Evolutionary conservation across 1,140 invertebrate genomes (phyloP).

Genomic region (Ceratina japonica): DNA sequence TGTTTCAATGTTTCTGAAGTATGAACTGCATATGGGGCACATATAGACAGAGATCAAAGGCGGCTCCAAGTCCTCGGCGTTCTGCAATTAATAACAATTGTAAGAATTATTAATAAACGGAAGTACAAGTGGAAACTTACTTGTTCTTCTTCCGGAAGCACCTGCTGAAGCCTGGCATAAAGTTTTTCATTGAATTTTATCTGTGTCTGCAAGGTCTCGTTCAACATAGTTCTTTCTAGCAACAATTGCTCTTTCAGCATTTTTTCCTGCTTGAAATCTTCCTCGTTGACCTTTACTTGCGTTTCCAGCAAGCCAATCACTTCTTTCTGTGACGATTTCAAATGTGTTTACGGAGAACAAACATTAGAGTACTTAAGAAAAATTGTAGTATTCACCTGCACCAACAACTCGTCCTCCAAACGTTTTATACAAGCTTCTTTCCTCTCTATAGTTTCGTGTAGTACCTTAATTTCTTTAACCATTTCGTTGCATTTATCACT

Average conservation of each 20-base stretch:
- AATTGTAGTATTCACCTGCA: not conserved
- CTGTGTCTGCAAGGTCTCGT: constrained; percentile 17
- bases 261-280: constrained; percentile 46
- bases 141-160: too few relatives aligned
- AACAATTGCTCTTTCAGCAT: constrained; percentile 24
- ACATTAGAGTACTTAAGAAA: not conserved
- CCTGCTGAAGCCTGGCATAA: not conserved
- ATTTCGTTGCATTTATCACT: constrained; percentile 2
- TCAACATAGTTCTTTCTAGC: constrained; percentile 27
- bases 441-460: constrained; percentile 5
- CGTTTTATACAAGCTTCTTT: not conserved
- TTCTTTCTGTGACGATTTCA: constrained; percentile 27
- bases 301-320: constrained; percentile 12
- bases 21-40: not conserved
- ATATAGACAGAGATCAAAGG: not conserved
- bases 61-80: not conserved
- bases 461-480: not conserved
- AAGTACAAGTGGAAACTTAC: constrained; percentile 19
- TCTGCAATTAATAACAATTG: not conserved
- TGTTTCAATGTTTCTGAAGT: not conserved
- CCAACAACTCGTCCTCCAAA: not conserved
- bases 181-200: constrained; percentile 6
- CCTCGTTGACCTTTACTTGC: constrained; percentile 31
- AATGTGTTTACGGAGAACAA: not conserved
- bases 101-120: not conserved